Evolutionary conservation across 1,140 invertebrate species (phyloP), one percentile per base, ranked within the genome.

Genomic region (Achatina immaculata): DNA sequence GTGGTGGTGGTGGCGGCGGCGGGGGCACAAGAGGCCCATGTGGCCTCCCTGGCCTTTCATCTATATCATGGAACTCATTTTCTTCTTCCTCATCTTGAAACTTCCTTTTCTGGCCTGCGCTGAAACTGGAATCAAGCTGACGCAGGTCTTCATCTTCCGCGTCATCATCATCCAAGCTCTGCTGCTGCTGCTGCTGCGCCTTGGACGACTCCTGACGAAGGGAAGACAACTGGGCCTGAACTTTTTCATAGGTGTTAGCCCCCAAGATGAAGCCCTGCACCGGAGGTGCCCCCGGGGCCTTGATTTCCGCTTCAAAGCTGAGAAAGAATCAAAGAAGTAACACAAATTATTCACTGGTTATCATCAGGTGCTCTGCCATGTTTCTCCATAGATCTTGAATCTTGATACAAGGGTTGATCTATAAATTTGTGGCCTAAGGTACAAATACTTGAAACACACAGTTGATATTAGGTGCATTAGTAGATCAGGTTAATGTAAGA

Each of bases 231-330:
- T 94, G 94, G 14, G 93, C 92, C 88, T 95, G 94, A 4, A 94
- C 91, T 85, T 94, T 94, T 83, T 94, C 94, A 79, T 93, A 90
- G 81, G 93, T 94, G 66, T 83, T 86, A 0, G 86, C 73, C 31
- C 88, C 89, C 21, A 89, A 85, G 68, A 87, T 89, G 75, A 86
- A 86, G 6, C 82, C 76, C 14, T n/a, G 31, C 11, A 9, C 31
- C 16, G 31, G 81, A 51, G 76, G 71, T 28, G 81, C 78, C 72
- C 78, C 77, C 45, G 51, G 74, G n/a, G 76, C 62, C 4, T 77
- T 80, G 51, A 90, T 96, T 91, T 96, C 95, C n/a, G 95, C 95
- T 88, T 96, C 95, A 90, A 96, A 96, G 84, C 95, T 95, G 84
- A 19, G 86, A 86, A 38, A 80, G 48, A 84, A 80, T 80, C 88